Conservation (phyloP, 1,140 invertebrate genomes). For the Drosophila repletoides region DNA sequence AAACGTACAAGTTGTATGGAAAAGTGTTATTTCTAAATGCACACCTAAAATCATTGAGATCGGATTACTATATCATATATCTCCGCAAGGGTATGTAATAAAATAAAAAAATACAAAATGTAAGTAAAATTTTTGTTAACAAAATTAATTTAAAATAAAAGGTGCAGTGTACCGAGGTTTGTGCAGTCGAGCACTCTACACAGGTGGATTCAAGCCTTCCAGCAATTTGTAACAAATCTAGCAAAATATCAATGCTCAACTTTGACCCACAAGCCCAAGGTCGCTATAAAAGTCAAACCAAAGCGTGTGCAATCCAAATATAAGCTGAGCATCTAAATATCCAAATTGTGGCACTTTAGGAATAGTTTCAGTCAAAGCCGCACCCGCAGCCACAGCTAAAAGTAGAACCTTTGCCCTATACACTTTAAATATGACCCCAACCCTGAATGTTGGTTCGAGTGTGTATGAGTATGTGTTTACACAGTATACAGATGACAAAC, state of each 20-base stretch:
- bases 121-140: no score
- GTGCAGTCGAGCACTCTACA: no score
- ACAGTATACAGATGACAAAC: slow-evolving; percentile 19
- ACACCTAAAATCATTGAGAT: no score
- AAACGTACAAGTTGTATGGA: no score
- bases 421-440: not conserved
- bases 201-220: no score
- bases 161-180: no score
- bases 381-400: slow-evolving; percentile 16
- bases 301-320: not conserved
- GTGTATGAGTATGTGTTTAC: not conserved
- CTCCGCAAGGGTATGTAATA: no score
- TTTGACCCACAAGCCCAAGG: slow-evolving; percentile 6
- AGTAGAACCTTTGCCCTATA: slow-evolving; percentile 34
- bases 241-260: not conserved
- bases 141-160: no score
- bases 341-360: slow-evolving; percentile 18
- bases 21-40: no score
- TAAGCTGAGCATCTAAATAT: not conserved
- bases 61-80: no score
- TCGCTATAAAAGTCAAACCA: not conserved
- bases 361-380: slow-evolving; percentile 8
- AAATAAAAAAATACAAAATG: no score
- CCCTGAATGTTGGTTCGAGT: no score
- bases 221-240: not conserved